These are phyloP conservation scores for Lateolabrax maculatus DNA, from an alignment of 2,797 vertebrate genomes.

Conservation along the genomic window DNA sequence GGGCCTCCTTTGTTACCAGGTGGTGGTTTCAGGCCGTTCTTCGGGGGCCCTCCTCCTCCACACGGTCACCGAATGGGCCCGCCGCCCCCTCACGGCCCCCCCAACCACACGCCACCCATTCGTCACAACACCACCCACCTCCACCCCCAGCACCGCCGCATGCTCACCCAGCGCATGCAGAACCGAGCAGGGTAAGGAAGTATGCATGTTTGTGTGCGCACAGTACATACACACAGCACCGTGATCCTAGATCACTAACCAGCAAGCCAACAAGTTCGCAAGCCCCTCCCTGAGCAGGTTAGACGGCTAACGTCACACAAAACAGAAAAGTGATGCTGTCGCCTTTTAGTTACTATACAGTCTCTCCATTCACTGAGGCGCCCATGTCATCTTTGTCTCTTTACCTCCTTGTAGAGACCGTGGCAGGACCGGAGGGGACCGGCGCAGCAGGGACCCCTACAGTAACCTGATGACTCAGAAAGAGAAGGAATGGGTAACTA, in stretches of 20 bases:
- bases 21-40: slow-evolving; percentile 93
- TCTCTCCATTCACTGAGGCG: background rate
- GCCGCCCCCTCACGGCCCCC: slow-evolving; percentile 75
- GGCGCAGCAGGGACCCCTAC: slow-evolving; percentile 92
- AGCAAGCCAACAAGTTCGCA: background rate
- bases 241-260: background rate
- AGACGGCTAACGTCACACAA: background rate
- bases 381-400: background rate
- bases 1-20: slow-evolving; percentile 88
- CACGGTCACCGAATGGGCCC: slow-evolving; percentile 81
- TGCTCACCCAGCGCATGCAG: slow-evolving; percentile 94
- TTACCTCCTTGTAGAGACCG: slow-evolving; percentile 56
- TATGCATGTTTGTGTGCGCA: background rate
- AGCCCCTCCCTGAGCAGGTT: background rate
- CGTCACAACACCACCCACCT: slow-evolving; percentile 95
- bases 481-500: slow-evolving; percentile 98
- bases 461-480: slow-evolving; percentile 97
- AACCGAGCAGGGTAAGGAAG: slow-evolving; percentile 87
- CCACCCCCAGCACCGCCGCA: slow-evolving; percentile 95
- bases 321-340: background rate
- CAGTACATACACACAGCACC: background rate
- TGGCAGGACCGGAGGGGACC: slow-evolving; percentile 81
- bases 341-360: background rate
- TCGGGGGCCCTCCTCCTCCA: slow-evolving; percentile 86
- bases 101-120: slow-evolving; percentile 86